These are phyloP conservation scores for Meandrina meandrites DNA, from an alignment of 92 coral and sea anemone species.

Conservation along the genomic window DNA sequence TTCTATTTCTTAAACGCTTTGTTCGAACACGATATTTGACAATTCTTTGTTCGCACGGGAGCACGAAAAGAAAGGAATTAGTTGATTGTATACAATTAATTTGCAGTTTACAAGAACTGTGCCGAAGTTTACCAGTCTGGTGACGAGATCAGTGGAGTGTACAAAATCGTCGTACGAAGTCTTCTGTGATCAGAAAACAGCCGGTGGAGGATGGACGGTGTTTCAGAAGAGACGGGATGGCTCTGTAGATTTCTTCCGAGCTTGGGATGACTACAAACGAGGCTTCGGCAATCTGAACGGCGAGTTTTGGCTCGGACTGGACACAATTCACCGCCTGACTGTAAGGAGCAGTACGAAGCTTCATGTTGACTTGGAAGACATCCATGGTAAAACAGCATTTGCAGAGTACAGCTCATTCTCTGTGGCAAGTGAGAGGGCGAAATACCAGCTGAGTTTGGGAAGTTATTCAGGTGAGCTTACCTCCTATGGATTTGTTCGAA, in stretches of 20 bases:
- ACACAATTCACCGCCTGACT: conserved; percentile 19
- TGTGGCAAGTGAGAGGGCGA: not conserved
- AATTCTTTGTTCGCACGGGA: too few relatives aligned
- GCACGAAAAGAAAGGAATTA: too few relatives aligned
- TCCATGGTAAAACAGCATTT: not conserved
- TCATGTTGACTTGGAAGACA: conserved; percentile 2
- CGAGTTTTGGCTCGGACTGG: conserved; percentile 31
- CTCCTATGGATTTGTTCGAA: too few relatives aligned
- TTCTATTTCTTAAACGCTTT: too few relatives aligned
- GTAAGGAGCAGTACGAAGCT: not conserved
- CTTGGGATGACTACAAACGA: conserved; percentile 18
- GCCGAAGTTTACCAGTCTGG: too few relatives aligned
- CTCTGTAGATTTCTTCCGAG: conserved; percentile 17
- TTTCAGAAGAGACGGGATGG: conserved; percentile 34
- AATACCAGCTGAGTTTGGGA: not conserved
- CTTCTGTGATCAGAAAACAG: conserved; percentile 29
- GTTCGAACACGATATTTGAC: too few relatives aligned
- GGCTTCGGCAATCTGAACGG: conserved; percentile 28
- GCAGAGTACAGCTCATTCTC: conserved; percentile 4
- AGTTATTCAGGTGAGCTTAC: not conserved
- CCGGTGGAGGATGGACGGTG: conserved; percentile 58
- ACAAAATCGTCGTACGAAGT: too few relatives aligned
- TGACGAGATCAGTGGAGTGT: too few relatives aligned
- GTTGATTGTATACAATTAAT: too few relatives aligned
- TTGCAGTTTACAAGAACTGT: not conserved